Percentiles rank a stretch among this genome's conserved stretches.
Evolutionary conservation across 2,113 vertebrate species (phyloP).

Genomic region (Lanius collurio): DNA sequence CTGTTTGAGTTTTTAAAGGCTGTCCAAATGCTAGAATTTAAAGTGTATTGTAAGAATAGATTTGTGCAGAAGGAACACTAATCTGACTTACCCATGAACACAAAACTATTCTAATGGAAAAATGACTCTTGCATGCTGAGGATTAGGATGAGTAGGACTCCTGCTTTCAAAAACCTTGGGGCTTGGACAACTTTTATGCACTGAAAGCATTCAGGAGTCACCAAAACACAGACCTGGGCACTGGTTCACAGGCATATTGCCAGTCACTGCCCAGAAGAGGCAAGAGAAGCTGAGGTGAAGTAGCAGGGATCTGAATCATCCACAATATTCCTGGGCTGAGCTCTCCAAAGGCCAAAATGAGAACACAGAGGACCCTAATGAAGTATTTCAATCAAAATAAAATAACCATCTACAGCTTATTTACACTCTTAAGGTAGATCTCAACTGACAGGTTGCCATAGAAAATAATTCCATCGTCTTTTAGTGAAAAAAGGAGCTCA

Average conservation of each 20-base stretch:
- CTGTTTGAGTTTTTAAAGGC: neutral
- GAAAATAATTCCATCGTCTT: neutral
- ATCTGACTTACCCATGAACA: neutral
- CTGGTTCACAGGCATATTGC: neutral
- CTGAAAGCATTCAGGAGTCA: neutral
- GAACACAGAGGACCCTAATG: neutral
- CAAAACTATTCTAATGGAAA: neutral
- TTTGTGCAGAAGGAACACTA: neutral
- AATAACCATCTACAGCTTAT: neutral
- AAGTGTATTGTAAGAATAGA: neutral
- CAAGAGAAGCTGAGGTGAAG: neutral
- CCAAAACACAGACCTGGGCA: neutral
- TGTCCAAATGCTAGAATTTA: neutral
- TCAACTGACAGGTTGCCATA: neutral
- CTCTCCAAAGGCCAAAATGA: neutral
- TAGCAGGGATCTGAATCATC: neutral
- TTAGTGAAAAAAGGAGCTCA: neutral
- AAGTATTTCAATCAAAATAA: conserved; percentile 12
- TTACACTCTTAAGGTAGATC: neutral
- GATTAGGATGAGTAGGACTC: neutral
- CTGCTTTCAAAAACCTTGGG: neutral
- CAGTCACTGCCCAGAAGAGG: neutral
- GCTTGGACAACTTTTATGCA: neutral
- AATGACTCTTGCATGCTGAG: neutral
- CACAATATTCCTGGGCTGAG: neutral